These are phyloP conservation scores for Hymenochirus boettgeri DNA, from an alignment of 2,113 vertebrate genomes.

Conservation along the genomic window DNA sequence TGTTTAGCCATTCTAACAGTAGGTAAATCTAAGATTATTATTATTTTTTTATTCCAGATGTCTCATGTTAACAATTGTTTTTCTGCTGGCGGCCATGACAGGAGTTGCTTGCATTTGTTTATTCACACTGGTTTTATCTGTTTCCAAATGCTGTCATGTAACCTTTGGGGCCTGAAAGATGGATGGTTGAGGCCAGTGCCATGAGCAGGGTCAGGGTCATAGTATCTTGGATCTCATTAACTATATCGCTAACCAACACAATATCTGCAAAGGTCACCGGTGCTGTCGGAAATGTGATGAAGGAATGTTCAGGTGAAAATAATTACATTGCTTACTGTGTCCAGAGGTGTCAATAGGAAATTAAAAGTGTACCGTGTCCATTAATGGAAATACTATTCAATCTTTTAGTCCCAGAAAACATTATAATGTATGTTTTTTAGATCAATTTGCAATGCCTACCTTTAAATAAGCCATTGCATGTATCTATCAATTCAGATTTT, in stretches of 20 bases:
- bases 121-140: slow-evolving; percentile 76
- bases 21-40: not conserved
- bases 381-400: too few relatives aligned
- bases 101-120: slow-evolving; percentile 70
- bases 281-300: slow-evolving; percentile 39
- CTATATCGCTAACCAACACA: slow-evolving; percentile 64
- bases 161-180: slow-evolving; percentile 65
- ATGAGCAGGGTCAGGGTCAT: slow-evolving; percentile 62
- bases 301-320: slow-evolving; percentile 45
- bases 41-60: slow-evolving; percentile 49
- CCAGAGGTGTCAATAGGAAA: slow-evolving; percentile 29
- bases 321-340: slow-evolving; percentile 26
- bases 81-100: slow-evolving; percentile 54
- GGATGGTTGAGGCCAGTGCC: slow-evolving; percentile 64
- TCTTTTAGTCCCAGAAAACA: too few relatives aligned
- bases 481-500: too few relatives aligned
- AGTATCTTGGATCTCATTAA: slow-evolving; percentile 75
- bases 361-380: slow-evolving; percentile 9
- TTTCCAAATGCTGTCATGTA: slow-evolving; percentile 55
- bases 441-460: too few relatives aligned
- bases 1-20: not conserved
- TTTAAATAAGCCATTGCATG: too few relatives aligned
- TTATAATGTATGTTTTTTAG: too few relatives aligned
- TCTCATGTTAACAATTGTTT: slow-evolving; percentile 59
- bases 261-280: slow-evolving; percentile 60